A percentile compares a stretch with the other conserved stretches of the same genome.
Conservation (phyloP, 2,113 vertebrate genomes). For the Acanthisitta chloris region DNA sequence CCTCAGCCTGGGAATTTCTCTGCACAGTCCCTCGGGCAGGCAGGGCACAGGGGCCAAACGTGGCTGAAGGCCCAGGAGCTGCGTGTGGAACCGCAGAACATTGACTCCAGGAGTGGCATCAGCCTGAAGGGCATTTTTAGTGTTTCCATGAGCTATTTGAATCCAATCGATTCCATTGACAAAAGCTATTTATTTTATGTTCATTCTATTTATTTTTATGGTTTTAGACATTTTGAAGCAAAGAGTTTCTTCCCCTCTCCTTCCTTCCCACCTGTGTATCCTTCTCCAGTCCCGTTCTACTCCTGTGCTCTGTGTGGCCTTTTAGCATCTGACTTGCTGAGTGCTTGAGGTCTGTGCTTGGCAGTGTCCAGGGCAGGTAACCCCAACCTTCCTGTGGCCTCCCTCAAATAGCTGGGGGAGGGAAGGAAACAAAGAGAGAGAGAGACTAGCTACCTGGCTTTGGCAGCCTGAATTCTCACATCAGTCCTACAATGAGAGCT, state of each 20-base stretch:
- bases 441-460: background rate
- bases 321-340: background rate
- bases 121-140: background rate
- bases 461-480: background rate
- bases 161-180: background rate
- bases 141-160: background rate
- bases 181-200: no score
- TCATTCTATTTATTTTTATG: no score
- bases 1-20: background rate
- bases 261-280: background rate
- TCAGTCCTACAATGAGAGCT: background rate
- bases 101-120: background rate
- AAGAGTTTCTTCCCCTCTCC: background rate
- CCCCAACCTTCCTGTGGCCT: background rate
- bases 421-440: accelerated
- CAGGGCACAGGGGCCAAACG: no score
- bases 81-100: background rate
- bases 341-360: background rate
- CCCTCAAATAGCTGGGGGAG: background rate
- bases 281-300: background rate
- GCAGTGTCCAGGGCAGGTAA: background rate
- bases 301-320: background rate
- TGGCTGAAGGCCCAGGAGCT: background rate
- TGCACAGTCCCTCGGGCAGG: no score
- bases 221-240: background rate